Percentiles rank a stretch among this genome's conserved stretches.
Conservation (phyloP, 2,888 invertebrate species). For the Phragmatobia fuliginosa region DNA sequence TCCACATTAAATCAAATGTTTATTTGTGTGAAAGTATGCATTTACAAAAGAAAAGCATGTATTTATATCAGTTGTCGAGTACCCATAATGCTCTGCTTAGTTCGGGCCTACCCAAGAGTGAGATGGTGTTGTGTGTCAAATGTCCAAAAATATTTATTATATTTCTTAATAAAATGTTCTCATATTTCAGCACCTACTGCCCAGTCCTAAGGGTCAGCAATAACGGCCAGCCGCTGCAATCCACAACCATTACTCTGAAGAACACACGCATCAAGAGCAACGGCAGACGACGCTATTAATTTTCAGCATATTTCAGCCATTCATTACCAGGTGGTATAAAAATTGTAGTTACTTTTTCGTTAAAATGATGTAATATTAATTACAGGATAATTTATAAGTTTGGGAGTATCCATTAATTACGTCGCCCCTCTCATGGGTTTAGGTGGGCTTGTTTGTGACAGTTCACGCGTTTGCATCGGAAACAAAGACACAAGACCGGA, state of each 20-base stretch:
- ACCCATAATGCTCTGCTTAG: no score
- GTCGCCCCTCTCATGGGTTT: background rate
- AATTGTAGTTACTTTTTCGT: background rate
- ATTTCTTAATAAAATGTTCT: background rate
- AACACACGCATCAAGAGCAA: conserved; percentile 79
- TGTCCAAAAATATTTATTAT: no score
- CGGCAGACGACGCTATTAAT: conserved; percentile 72
- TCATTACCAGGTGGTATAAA: background rate
- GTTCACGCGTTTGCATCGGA: no score
- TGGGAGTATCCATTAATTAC: background rate
- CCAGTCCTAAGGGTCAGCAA: conserved; percentile 71
- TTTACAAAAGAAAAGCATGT: no score
- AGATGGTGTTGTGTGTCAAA: no score
- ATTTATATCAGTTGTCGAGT: no score
- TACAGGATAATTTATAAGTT: background rate
- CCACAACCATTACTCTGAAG: conserved; percentile 79
- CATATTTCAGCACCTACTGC: conserved; percentile 77
- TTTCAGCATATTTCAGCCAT: background rate
- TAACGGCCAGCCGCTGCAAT: conserved; percentile 72
- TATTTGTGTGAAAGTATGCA: no score
- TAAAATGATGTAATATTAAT: background rate
- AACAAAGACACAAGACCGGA: no score
- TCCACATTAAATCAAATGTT: no score
- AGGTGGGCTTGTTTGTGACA: no score
- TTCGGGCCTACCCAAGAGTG: no score